Percentiles rank a stretch among this genome's conserved stretches.
Evolutionary conservation across 2,797 vertebrate genomes (phyloP).

Genomic region (Enteromius unitaeniatus): DNA sequence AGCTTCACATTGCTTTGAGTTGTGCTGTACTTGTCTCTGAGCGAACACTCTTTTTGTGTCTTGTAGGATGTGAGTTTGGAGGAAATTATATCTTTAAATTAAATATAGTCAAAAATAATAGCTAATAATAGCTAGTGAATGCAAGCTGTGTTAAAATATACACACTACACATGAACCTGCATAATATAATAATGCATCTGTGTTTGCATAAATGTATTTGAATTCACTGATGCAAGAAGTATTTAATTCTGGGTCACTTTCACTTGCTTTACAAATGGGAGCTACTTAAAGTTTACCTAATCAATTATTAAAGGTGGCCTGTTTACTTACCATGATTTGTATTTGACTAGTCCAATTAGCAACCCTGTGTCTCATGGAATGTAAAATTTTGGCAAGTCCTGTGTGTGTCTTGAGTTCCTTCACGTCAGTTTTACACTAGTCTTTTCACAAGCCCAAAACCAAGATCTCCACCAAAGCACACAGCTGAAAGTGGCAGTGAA

Average conservation of each 20-base stretch:
- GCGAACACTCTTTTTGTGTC: background rate
- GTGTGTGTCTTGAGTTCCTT: constrained; percentile 10
- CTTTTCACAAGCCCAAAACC: constrained; percentile 32
- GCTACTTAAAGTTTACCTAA: constrained; percentile 38
- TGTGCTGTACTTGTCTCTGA: background rate
- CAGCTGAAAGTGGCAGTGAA: constrained; percentile 46
- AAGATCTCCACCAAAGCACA: constrained; percentile 31
- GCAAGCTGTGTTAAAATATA: background rate
- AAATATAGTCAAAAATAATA: constrained; percentile 11
- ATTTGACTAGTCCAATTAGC: constrained; percentile 35
- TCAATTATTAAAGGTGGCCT: constrained; percentile 40
- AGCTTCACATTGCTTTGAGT: constrained; percentile 26
- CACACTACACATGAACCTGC: background rate
- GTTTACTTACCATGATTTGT: constrained; percentile 30
- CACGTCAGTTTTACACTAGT: constrained; percentile 50
- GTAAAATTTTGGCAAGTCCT: constrained; percentile 14
- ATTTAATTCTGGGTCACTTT: constrained; percentile 15
- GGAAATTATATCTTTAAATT: background rate
- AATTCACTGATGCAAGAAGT: background rate
- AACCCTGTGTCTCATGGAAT: constrained; percentile 15
- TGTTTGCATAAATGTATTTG: constrained; percentile 14
- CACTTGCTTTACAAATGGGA: constrained; percentile 32
- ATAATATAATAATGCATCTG: constrained; percentile 8
- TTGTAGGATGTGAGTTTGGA: background rate
- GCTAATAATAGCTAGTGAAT: constrained; percentile 17